Conservation (phyloP, 2,797 vertebrate genomes). For the Lithobates pipiens region DNA sequence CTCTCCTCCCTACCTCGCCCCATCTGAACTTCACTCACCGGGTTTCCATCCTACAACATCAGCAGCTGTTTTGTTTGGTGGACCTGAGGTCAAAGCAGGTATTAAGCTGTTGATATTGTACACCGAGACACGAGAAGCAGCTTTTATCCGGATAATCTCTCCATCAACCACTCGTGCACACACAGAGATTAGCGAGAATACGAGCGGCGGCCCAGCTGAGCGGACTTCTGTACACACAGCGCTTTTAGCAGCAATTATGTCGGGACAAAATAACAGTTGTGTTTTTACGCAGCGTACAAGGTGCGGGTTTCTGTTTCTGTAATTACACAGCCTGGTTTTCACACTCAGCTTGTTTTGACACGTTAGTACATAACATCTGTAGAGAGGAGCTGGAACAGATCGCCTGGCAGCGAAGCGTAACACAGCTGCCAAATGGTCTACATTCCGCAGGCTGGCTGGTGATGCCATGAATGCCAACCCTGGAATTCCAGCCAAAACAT, state of each 20-base stretch:
- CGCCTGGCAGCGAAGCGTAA: not conserved
- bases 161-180: not conserved
- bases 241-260: constrained; percentile 14
- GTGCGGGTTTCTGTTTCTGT: not conserved
- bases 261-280: not conserved
- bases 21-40: not conserved
- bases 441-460: no score
- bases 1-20: not conserved
- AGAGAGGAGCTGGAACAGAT: not conserved
- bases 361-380: not conserved
- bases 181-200: constrained; percentile 11
- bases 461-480: not conserved
- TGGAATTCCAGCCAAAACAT: not conserved
- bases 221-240: constrained; percentile 7
- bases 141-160: constrained; percentile 41
- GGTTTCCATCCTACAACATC: not conserved
- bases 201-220: not conserved
- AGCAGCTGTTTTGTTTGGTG: constrained; percentile 42
- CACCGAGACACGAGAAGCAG: not conserved
- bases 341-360: not conserved
- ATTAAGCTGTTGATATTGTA: constrained; percentile 21
- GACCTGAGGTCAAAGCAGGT: constrained; percentile 17
- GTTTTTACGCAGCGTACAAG: not conserved
- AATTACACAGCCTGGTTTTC: constrained; percentile 1
- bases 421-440: not conserved